Percentiles rank a stretch among this genome's conserved stretches.
Evolutionary conservation across 2,113 vertebrate species (phyloP).

Genomic region (Azemiops feae): DNA sequence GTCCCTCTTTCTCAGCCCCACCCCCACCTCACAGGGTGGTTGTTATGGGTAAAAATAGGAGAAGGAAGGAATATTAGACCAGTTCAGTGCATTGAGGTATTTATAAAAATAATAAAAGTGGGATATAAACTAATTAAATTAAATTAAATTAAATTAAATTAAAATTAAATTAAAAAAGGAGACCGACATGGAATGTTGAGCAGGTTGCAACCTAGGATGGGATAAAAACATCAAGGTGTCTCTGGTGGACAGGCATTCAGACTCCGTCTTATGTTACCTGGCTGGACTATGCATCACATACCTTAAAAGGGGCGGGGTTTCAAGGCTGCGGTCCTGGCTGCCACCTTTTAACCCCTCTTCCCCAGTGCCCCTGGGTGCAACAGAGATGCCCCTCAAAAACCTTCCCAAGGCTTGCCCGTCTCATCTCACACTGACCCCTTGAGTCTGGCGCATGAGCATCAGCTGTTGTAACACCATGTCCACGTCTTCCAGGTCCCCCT

Average conservation of each 20-base stretch:
- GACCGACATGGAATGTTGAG: background rate
- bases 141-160: no score
- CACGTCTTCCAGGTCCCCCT: constrained; percentile 74
- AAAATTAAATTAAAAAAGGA: background rate
- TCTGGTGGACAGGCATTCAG: background rate
- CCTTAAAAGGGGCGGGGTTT: background rate
- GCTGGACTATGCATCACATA: background rate
- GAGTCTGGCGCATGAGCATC: constrained; percentile 59
- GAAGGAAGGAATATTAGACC: no score
- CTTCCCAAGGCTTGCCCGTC: no score
- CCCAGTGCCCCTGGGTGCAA: background rate
- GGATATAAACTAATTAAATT: no score
- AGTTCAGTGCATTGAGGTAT: no score
- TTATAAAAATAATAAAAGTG: no score
- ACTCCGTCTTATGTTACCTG: background rate
- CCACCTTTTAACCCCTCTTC: background rate
- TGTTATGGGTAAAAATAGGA: no score
- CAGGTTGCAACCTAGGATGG: background rate
- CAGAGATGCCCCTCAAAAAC: background rate
- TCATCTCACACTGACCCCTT: background rate
- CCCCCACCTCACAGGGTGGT: no score
- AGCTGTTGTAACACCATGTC: constrained; percentile 70
- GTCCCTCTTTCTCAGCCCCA: no score
- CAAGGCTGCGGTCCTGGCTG: background rate
- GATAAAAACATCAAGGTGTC: background rate